A percentile compares a stretch with the other conserved stretches of the same genome.
Evolutionary conservation across 2,888 invertebrate genomes (phyloP).

Genomic region (Petrolisthes cinctipes): DNA sequence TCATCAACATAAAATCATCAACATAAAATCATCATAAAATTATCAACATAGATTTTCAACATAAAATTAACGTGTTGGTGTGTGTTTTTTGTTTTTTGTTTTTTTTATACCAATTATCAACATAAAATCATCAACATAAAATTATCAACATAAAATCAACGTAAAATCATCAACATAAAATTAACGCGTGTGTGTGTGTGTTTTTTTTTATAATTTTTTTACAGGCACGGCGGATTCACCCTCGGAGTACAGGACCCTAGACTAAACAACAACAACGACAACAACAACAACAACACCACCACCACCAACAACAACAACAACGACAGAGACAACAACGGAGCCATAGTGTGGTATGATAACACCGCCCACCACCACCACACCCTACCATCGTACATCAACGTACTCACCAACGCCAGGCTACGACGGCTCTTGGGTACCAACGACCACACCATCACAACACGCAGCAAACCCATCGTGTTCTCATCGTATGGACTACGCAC

Average conservation of each 20-base stretch:
- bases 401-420: constrained; percentile 67
- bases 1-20: too few relatives aligned
- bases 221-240: constrained; percentile 39
- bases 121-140: too few relatives aligned
- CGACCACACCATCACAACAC: constrained; percentile 69
- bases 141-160: too few relatives aligned
- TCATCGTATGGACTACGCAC: constrained; percentile 68
- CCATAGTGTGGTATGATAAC: constrained; percentile 68
- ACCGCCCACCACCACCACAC: constrained; percentile 67
- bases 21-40: too few relatives aligned
- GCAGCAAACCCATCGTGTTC: constrained; percentile 70
- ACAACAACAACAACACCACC: too few relatives aligned
- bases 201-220: background rate
- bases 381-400: constrained; percentile 67
- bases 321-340: background rate
- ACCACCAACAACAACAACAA: too few relatives aligned
- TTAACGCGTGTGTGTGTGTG: background rate
- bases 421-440: constrained; percentile 25
- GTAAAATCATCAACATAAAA: background rate
- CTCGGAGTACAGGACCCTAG: constrained; percentile 44
- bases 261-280: background rate
- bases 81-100: too few relatives aligned
- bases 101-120: too few relatives aligned
- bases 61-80: too few relatives aligned
- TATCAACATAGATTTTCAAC: too few relatives aligned